Conservation (phyloP, 2,888 invertebrate genomes). For the Synergus laeviventris region DNA sequence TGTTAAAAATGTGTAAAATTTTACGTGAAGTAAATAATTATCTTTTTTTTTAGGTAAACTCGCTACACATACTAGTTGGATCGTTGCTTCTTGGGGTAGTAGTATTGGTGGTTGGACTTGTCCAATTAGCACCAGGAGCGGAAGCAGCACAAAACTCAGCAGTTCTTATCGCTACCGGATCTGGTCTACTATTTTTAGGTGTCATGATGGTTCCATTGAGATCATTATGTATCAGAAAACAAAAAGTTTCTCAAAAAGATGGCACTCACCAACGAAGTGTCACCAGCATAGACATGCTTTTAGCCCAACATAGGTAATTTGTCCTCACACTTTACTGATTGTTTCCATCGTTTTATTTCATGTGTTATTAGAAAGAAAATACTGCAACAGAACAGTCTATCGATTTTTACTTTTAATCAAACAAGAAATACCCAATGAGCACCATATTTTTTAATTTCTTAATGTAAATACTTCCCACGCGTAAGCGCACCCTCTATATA, state of each 20-base stretch:
- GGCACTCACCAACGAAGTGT: conserved; percentile 76
- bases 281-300: conserved; percentile 78
- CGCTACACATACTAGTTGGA: conserved; percentile 85
- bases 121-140: conserved; percentile 86
- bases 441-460: no score
- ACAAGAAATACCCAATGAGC: neutral
- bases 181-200: conserved; percentile 81
- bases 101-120: conserved; percentile 85
- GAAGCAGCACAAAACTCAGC: conserved; percentile 87
- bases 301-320: conserved; percentile 77
- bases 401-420: neutral
- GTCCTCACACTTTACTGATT: conserved; percentile 5
- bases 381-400: neutral
- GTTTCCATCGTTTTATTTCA: neutral
- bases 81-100: conserved; percentile 85
- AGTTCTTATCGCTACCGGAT: conserved; percentile 83
- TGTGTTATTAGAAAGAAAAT: neutral
- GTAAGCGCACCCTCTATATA: no score
- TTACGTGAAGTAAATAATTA: neutral
- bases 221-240: conserved; percentile 83
- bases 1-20: no score
- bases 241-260: conserved; percentile 76
- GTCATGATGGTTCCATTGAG: conserved; percentile 82
- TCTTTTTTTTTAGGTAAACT: conserved; percentile 79
- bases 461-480: no score